Evolutionary conservation across 2,888 invertebrate species (phyloP).

Genomic region (Argyresthia goedartella): DNA sequence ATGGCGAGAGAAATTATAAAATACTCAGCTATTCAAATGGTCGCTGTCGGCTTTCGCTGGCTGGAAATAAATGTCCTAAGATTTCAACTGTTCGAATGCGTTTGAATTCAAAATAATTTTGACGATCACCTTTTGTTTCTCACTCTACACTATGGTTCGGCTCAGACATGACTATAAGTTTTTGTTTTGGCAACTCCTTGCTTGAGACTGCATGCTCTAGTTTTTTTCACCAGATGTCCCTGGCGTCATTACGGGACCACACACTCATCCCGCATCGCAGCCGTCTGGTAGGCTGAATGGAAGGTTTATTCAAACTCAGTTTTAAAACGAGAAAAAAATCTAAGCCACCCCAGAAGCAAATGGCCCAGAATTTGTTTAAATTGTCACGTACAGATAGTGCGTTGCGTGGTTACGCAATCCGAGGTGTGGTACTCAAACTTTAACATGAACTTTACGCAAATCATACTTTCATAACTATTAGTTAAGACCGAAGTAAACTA

Average conservation of each 20-base stretch:
- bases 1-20: constrained; percentile 25
- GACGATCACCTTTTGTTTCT: no score
- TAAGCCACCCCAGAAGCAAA: constrained; percentile 66
- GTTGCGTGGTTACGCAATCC: constrained; percentile 57
- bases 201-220: no score
- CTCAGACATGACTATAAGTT: no score
- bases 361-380: constrained; percentile 72
- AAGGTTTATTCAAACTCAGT: constrained; percentile 52
- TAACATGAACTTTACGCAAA: not conserved
- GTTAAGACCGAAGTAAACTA: no score
- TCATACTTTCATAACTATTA: no score
- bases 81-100: not conserved
- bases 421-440: constrained; percentile 33
- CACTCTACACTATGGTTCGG: no score
- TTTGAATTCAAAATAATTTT: no score
- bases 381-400: constrained; percentile 65
- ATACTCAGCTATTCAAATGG: constrained; percentile 3
- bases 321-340: constrained; percentile 42
- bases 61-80: not conserved
- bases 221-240: constrained; percentile 8
- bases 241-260: constrained; percentile 35
- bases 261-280: constrained; percentile 54
- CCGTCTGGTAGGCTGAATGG: no score
- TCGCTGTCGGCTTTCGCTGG: constrained; percentile 1
- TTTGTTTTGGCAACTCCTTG: no score